These are phyloP conservation scores for Diarsia brunnea DNA, from an alignment of 2,888 invertebrate genomes.

Conservation along the genomic window DNA sequence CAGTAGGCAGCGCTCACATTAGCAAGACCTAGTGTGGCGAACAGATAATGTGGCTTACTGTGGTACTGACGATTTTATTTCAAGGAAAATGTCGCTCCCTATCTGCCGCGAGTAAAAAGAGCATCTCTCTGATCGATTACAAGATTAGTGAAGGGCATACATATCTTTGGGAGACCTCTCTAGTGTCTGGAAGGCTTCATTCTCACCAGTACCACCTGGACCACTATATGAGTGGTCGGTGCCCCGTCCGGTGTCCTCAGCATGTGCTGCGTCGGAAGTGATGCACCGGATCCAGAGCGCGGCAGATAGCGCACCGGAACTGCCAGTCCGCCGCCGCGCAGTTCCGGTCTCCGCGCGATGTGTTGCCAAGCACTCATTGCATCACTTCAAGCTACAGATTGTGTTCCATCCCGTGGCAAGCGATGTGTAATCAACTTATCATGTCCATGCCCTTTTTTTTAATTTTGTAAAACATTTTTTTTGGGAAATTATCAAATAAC, in stretches of 20 bases:
- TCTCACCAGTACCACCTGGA: neutral
- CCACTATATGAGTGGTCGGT: neutral
- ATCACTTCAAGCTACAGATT: neutral
- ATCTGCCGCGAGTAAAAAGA: neutral
- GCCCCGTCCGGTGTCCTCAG: slow-evolving; percentile 46
- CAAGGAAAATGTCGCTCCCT: neutral
- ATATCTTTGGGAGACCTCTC: neutral
- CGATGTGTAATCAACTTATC: neutral
- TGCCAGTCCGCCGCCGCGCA: slow-evolving; percentile 8
- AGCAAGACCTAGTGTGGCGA: slow-evolving; percentile 6
- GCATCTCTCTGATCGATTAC: neutral
- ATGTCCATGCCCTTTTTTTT: no score
- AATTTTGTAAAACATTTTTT: no score
- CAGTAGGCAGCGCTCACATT: slow-evolving; percentile 19
- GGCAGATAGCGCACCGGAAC: slow-evolving; percentile 43
- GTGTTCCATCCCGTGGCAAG: neutral
- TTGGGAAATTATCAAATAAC: no score
- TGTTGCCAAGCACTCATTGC: neutral
- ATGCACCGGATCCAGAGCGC: slow-evolving; percentile 42
- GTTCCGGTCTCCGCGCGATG: neutral
- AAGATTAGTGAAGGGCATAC: neutral
- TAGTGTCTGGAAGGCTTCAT: neutral
- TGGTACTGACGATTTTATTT: neutral
- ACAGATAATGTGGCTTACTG: slow-evolving; percentile 12
- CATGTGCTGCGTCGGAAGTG: slow-evolving; percentile 42